Conservation (phyloP, 2,797 vertebrate species). For the Calcarius lapponicus region DNA sequence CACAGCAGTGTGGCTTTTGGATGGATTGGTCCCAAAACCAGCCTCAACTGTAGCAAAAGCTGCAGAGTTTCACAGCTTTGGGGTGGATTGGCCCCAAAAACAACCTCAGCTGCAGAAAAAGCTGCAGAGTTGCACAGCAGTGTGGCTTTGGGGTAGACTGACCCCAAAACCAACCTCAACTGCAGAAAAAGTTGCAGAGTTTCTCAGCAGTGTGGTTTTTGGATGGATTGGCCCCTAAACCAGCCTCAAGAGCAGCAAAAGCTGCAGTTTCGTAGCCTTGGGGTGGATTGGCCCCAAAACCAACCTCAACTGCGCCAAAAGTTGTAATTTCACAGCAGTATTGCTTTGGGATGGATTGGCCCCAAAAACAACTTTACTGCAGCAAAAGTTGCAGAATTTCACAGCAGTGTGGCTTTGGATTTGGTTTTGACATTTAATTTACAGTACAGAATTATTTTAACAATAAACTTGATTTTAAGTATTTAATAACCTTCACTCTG, state of each 20-base stretch:
- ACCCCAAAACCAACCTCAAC: no score
- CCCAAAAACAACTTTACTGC: neutral
- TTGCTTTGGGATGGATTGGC: neutral
- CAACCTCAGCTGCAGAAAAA: no score
- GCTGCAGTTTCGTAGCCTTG: neutral
- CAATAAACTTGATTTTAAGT: neutral
- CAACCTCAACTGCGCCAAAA: neutral
- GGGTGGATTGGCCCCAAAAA: no score
- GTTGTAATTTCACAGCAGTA: neutral
- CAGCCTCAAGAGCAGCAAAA: neutral
- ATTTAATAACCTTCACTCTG: neutral
- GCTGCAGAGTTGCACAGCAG: no score
- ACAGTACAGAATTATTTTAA: neutral
- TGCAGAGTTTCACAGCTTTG: no score
- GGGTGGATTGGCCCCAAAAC: neutral
- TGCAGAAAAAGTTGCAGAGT: no score
- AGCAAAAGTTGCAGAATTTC: neutral
- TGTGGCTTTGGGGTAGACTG: neutral
- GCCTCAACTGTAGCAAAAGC: no score
- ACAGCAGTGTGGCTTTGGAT: neutral
- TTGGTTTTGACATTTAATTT: neutral
- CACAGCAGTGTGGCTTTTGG: no score
- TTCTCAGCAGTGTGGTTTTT: no score
- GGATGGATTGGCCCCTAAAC: no score
- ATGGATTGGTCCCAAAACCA: no score